phyloP scores from a whole-genome alignment of 37 sponge, comb jelly and placozoan species.

The Haliclona indistincta region DNA sequence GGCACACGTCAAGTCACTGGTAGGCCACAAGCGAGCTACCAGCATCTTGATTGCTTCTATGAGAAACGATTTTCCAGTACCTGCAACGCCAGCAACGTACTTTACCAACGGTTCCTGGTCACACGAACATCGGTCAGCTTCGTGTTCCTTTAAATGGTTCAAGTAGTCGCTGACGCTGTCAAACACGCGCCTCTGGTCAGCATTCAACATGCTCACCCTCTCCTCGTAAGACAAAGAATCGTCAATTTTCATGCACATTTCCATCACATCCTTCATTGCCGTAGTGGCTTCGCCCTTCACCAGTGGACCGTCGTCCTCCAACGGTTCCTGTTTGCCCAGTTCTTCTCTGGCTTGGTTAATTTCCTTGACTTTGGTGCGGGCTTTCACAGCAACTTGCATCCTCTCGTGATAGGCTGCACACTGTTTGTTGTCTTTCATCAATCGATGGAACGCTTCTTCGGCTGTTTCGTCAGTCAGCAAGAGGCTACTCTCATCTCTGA shows the following conservation, averaged over 20 bases:
- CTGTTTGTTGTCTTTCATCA: neutral
- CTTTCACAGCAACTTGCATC: conserved; percentile 29
- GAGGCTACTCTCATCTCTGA: conserved; percentile 33
- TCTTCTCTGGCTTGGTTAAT: conserved; percentile 48
- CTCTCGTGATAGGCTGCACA: conserved; percentile 17
- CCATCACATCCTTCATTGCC: conserved; percentile 41
- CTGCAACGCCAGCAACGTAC: conserved; percentile 29
- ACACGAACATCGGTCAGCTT: neutral
- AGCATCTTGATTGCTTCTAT: conserved; percentile 36
- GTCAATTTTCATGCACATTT: neutral
- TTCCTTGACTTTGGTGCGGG: conserved; percentile 1
- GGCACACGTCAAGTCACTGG: neutral
- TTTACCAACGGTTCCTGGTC: neutral
- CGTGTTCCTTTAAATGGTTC: conserved; percentile 3
- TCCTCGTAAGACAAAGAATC: conserved; percentile 11
- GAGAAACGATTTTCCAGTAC: conserved; percentile 60
- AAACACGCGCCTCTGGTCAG: conserved; percentile 50
- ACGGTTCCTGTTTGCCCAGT: neutral
- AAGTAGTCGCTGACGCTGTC: conserved; percentile 23
- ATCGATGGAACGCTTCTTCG: conserved; percentile 31
- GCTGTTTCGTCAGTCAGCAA: conserved; percentile 36
- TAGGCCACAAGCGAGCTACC: conserved; percentile 21
- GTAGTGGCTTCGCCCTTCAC: conserved; percentile 45
- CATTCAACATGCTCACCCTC: conserved; percentile 44
- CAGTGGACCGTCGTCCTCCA: conserved; percentile 36